phyloP scores from a whole-genome alignment of 2,888 invertebrate species.

The Pyrrhosoma nymphula region DNA sequence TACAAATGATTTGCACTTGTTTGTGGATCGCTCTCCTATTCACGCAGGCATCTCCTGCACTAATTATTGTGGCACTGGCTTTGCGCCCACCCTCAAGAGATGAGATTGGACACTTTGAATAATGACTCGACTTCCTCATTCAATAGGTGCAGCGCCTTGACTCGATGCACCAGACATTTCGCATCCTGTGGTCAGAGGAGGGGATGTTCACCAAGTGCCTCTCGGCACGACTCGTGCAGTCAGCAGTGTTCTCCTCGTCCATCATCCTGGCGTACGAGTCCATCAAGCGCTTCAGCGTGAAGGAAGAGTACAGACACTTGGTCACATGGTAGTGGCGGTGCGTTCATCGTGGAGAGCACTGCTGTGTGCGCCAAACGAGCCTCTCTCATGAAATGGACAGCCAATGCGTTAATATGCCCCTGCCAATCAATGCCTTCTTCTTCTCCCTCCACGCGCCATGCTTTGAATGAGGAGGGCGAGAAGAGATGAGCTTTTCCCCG shows the following conservation, averaged over 20 bases:
- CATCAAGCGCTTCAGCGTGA: constrained; percentile 94
- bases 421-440: neutral
- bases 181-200: constrained; percentile 93
- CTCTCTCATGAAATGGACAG: neutral
- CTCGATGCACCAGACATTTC: constrained; percentile 88
- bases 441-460: too few species aligned
- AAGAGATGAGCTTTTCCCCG: too few species aligned
- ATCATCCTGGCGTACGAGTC: constrained; percentile 98
- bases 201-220: constrained; percentile 94
- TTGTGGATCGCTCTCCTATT: too few species aligned
- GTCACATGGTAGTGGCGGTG: constrained; percentile 87
- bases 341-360: neutral
- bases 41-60: too few species aligned
- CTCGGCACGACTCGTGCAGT: constrained; percentile 94
- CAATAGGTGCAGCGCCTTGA: constrained; percentile 88
- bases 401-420: neutral
- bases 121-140: constrained; percentile 61
- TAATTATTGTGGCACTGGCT: too few species aligned
- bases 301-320: constrained; percentile 90
- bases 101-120: neutral
- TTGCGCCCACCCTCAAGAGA: too few species aligned
- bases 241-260: constrained; percentile 95
- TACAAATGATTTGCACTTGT: too few species aligned
- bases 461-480: neutral
- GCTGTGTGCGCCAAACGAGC: neutral